Percentiles rank a stretch among this genome's conserved stretches.
phyloP scores from a whole-genome alignment of 53 echinoderm and acorn worm species.

The Apostichopus leukothele region DNA sequence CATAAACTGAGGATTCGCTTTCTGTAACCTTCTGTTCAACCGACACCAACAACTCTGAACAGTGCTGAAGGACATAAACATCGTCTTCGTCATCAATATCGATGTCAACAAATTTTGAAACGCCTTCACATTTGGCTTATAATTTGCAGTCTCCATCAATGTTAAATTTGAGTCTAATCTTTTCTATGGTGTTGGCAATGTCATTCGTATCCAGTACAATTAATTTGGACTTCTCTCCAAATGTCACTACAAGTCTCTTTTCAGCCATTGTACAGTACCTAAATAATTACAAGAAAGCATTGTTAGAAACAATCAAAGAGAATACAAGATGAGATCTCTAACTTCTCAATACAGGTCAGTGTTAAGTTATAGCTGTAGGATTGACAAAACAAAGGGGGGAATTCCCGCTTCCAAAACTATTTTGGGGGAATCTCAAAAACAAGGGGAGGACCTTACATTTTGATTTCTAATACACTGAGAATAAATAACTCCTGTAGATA shows the following conservation, averaged over 20 bases:
- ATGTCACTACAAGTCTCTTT: background rate
- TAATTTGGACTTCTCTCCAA: background rate
- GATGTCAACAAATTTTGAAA: conserved; percentile 2
- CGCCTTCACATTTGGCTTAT: background rate
- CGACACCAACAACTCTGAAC: background rate
- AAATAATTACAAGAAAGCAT: too few species aligned
- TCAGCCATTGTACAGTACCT: too few species aligned
- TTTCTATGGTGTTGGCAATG: background rate
- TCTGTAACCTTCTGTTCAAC: background rate
- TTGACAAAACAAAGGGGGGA: too few species aligned
- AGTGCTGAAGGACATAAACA: background rate
- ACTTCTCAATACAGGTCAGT: too few species aligned
- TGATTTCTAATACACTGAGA: too few species aligned
- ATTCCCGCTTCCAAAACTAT: too few species aligned
- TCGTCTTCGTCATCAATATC: conserved; percentile 16
- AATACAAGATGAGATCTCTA: too few species aligned
- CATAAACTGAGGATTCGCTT: background rate
- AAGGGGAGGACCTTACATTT: too few species aligned
- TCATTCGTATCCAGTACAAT: background rate
- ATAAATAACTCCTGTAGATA: too few species aligned
- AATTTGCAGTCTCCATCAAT: background rate
- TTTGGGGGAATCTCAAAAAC: too few species aligned
- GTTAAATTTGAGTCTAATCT: background rate
- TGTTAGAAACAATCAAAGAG: too few species aligned
- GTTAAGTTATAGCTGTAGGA: too few species aligned